These are phyloP conservation scores for Eupithecia abbreviata DNA, from an alignment of 2,888 invertebrate species.

Conservation along the genomic window DNA sequence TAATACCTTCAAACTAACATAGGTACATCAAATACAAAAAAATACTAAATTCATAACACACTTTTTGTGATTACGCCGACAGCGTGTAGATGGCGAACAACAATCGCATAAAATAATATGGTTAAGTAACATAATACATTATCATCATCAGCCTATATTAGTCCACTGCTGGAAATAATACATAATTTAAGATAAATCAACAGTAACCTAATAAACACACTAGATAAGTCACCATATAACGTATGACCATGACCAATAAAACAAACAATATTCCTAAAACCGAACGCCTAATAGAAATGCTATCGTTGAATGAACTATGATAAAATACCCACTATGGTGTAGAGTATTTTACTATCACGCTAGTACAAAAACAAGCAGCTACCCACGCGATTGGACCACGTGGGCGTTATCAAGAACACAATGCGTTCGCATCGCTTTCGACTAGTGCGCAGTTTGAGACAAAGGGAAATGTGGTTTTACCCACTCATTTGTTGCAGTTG, in stretches of 20 bases:
- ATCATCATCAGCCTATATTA: no score
- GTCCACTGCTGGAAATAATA: no score
- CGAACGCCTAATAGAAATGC: not conserved
- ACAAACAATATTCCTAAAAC: not conserved
- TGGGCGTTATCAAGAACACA: constrained; percentile 16
- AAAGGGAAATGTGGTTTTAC: not conserved
- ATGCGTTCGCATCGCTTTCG: constrained; percentile 8
- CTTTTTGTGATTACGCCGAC: no score
- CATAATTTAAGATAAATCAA: not conserved
- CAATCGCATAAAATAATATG: not conserved
- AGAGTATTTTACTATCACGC: constrained; percentile 1
- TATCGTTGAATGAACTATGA: constrained; percentile 2
- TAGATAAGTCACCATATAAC: not conserved
- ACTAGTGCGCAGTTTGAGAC: constrained; percentile 12
- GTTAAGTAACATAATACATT: not conserved
- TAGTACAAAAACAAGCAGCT: constrained; percentile 11
- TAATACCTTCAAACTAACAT: no score
- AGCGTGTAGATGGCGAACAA: no score
- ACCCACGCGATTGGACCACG: constrained; percentile 23
- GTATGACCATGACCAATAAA: not conserved
- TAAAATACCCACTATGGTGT: not conserved
- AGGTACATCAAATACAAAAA: no score
- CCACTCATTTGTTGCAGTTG: not conserved
- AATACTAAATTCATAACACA: no score
- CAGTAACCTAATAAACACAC: not conserved